A percentile compares a stretch with the other conserved stretches of the same genome.
These are phyloP conservation scores for Chironex yamaguchii DNA, from an alignment of 30 jellyfish, hydroid and myxozoan genomes.

Conservation along the genomic window DNA sequence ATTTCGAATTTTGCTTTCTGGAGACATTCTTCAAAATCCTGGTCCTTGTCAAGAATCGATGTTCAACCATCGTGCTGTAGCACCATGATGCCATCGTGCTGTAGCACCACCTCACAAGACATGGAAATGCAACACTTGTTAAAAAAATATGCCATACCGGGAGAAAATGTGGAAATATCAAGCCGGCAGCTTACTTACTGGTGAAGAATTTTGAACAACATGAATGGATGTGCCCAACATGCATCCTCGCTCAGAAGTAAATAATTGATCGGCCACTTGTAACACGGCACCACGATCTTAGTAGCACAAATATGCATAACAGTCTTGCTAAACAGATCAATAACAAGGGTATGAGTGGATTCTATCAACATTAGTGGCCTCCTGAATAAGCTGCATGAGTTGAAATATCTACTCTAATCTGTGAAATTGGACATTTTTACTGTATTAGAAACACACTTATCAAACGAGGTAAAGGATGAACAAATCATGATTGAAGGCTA, in stretches of 20 bases:
- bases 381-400: constrained; percentile 20
- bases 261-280: too few species aligned
- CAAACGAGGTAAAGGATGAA: neutral
- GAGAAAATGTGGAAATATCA: neutral
- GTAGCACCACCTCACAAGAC: neutral
- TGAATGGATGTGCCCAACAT: constrained; percentile 57
- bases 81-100: constrained; percentile 4
- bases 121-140: neutral
- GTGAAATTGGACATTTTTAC: neutral
- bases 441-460: neutral
- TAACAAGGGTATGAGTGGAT: constrained; percentile 8
- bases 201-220: constrained; percentile 16
- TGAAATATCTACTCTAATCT: constrained; percentile 32
- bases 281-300: too few species aligned
- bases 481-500: constrained; percentile 4
- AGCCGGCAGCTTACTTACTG: neutral
- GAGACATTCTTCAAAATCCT: neutral
- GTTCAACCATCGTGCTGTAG: too few species aligned
- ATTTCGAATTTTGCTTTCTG: neutral
- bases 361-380: constrained; percentile 54
- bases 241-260: constrained; percentile 24
- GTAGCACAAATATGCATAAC: too few species aligned
- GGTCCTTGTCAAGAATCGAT: constrained; percentile 15
- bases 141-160: constrained; percentile 5
- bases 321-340: too few species aligned